Evolutionary conservation across 2,113 vertebrate species (phyloP), one percentile per base, ranked within the genome.

Genomic region (Syngnathus floridae): DNA sequence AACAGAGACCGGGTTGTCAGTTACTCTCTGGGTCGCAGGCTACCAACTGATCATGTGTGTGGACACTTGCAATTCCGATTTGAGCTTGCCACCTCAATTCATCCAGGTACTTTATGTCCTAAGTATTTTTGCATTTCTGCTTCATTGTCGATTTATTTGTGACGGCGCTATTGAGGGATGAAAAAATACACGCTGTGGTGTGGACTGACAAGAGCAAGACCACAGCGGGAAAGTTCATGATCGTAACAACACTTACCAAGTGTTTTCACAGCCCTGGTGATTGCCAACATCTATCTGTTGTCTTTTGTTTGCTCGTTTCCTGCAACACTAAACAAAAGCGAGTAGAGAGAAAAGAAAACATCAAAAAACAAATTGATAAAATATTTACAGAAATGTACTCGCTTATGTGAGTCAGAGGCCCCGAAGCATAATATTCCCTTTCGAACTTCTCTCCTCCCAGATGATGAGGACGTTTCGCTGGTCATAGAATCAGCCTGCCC

Each of bases 1-100:
- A 8, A 61, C 88, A 99, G 97, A 82, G 95, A 99, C 80, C 94
- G 94, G 48, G 91, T 98, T 67, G 93, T 98, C 82, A 99, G 93
- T 88, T 99, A 98, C 69, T 93, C 93, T 64, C 88, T 99, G 70
- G 93, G 94, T 64, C 95, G 95, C 70, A 93, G 94, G 78, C 88
- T 99, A 79, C 97, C 97, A 13, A 98, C 95, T 63, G 97, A 99
- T 82, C 96, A 99, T 19, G 95, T 98, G 81, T 98, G 95, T 66
- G 96, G 97, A 57, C 95, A 98, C 83, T 91, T 99, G 82, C 96
- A 98, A 78, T 99, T 99, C 81, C 90, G 95, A 80, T 99, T 98
- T 86, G 95, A 98, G 90, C 93, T 98, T 89, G 95, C 93, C 73
- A 95, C 95, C 58, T 95, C 95, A 54, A 95, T 97, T 72, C 93